Conservation (phyloP, 2,797 vertebrate species). For the Phalloptychus januarius region DNA sequence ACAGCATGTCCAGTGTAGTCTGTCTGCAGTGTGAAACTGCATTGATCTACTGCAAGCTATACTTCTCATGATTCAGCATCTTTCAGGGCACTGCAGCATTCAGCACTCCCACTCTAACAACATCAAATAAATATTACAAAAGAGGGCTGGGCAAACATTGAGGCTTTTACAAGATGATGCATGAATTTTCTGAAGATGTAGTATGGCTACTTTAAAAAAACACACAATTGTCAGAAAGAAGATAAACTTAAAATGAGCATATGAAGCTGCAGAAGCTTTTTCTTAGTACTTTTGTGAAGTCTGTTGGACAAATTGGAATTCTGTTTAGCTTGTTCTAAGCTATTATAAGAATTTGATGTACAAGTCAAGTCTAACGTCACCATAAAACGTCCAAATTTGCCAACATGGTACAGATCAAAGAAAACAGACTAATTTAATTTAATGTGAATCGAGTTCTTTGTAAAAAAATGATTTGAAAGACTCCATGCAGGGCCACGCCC, state of each 20-base stretch:
- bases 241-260: not conserved
- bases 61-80: slow-evolving; percentile 64
- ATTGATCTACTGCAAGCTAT: slow-evolving; percentile 12
- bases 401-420: not conserved
- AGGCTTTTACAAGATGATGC: not conserved
- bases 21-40: slow-evolving; percentile 14
- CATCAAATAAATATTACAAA: slow-evolving; percentile 51
- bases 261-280: not conserved
- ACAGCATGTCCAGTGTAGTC: slow-evolving; percentile 11
- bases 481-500: not conserved
- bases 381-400: not conserved
- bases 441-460: not conserved
- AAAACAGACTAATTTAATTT: not conserved
- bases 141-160: slow-evolving; percentile 6
- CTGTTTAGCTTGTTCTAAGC: not conserved
- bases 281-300: not conserved
- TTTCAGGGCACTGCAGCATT: slow-evolving; percentile 57
- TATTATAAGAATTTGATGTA: not conserved
- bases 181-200: not conserved
- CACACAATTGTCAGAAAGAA: not conserved
- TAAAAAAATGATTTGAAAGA: not conserved
- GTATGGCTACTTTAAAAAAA: not conserved
- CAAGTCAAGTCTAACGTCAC: not conserved
- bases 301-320: not conserved
- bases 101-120: slow-evolving; percentile 48